A percentile compares a stretch with the other conserved stretches of the same genome.
These are phyloP conservation scores for Falco novaeseelandiae DNA, from an alignment of 2,797 vertebrate genomes.

Conservation along the genomic window DNA sequence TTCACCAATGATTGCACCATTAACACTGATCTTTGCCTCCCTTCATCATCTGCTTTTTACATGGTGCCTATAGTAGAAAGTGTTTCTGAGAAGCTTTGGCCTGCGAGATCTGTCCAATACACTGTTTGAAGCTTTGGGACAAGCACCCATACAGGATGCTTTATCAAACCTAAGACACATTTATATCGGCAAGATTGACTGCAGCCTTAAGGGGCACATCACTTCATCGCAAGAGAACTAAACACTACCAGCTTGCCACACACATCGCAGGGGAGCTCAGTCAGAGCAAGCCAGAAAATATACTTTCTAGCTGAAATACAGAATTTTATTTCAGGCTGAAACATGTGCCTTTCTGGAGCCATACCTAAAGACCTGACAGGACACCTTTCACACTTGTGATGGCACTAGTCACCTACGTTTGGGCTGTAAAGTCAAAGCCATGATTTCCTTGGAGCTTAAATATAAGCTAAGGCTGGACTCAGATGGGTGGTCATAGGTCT, in stretches of 20 bases:
- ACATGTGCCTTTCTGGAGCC: background rate
- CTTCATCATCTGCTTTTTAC: background rate
- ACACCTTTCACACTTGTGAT: background rate
- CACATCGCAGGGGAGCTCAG: background rate
- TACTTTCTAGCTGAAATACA: background rate
- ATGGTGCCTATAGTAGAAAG: fast-evolving
- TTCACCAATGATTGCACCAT: background rate
- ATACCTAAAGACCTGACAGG: background rate
- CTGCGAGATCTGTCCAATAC: background rate
- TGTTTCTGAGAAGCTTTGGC: background rate
- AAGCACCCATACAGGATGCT: background rate
- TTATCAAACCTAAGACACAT: background rate
- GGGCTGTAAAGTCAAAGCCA: background rate
- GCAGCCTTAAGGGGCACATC: background rate
- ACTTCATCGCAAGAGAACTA: background rate
- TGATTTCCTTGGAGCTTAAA: background rate
- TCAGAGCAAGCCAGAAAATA: background rate
- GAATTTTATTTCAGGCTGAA: background rate
- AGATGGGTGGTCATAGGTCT: background rate
- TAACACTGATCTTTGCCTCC: background rate
- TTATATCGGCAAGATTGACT: background rate
- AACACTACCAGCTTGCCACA: background rate
- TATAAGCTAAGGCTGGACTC: background rate
- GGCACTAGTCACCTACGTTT: background rate
- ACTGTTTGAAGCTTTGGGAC: background rate